Evolutionary conservation across 2,888 invertebrate species (phyloP).

Genomic region (Acrobasis suavella): DNA sequence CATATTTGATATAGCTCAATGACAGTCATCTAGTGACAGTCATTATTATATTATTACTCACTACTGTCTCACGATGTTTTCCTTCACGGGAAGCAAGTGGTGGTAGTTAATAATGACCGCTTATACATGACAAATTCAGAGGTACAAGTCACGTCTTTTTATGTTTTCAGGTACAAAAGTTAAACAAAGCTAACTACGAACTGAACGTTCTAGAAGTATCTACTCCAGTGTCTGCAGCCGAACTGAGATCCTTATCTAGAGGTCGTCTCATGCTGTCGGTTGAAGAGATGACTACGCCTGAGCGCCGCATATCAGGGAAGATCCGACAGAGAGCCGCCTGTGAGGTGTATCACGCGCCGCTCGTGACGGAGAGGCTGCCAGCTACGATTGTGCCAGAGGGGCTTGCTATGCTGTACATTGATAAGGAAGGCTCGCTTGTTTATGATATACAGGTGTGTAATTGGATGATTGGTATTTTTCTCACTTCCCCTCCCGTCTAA

Average conservation of each 20-base stretch:
- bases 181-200: conserved; percentile 89
- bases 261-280: conserved; percentile 88
- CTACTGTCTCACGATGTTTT: too few species aligned
- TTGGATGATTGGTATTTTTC: background rate
- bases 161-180: conserved; percentile 80
- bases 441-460: conserved; percentile 86
- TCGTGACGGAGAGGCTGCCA: conserved; percentile 79
- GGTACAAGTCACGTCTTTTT: conserved; percentile 13
- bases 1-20: too few species aligned
- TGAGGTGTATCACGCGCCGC: conserved; percentile 89
- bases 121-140: too few species aligned
- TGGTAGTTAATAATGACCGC: too few species aligned
- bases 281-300: conserved; percentile 86
- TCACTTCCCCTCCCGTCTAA: background rate
- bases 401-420: conserved; percentile 89
- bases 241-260: conserved; percentile 88
- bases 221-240: conserved; percentile 88
- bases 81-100: too few species aligned
- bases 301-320: conserved; percentile 85
- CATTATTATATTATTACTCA: too few species aligned
- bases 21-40: too few species aligned
- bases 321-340: conserved; percentile 90
- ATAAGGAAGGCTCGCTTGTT: conserved; percentile 88
- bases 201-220: conserved; percentile 90
- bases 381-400: conserved; percentile 82